Percentiles rank a stretch among this genome's conserved stretches.
These are phyloP conservation scores for Lycorma delicatula DNA, from an alignment of 1,140 invertebrate species.

Conservation along the genomic window DNA sequence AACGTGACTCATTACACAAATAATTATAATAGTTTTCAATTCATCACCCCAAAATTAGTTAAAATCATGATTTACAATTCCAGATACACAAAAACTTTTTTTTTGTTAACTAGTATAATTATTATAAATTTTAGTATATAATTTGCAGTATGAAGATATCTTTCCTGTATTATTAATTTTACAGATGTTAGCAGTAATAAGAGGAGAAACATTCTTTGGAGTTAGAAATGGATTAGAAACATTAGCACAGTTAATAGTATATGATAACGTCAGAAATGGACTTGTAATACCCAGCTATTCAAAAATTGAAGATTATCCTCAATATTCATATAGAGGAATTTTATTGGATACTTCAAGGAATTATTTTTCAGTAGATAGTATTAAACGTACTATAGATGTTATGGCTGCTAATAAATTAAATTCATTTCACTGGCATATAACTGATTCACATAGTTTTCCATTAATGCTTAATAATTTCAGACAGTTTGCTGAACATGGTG, in stretches of 20 bases:
- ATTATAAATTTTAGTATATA: too few relatives aligned
- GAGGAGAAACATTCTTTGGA: constrained; percentile 45
- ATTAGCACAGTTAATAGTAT: constrained; percentile 62
- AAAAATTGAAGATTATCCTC: constrained; percentile 55
- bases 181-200: background rate
- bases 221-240: constrained; percentile 70
- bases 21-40: too few relatives aligned
- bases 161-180: too few relatives aligned
- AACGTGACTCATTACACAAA: too few relatives aligned
- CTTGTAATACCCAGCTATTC: constrained; percentile 50
- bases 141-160: too few relatives aligned
- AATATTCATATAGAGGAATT: constrained; percentile 65
- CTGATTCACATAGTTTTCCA: constrained; percentile 78
- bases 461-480: constrained; percentile 59
- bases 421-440: constrained; percentile 85
- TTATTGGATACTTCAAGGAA: constrained; percentile 70
- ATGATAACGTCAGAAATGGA: constrained; percentile 51
- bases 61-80: too few relatives aligned
- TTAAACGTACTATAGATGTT: constrained; percentile 67
- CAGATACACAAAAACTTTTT: too few relatives aligned
- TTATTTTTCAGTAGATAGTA: constrained; percentile 53
- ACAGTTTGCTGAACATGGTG: constrained; percentile 57
- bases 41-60: too few relatives aligned
- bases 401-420: constrained; percentile 78
- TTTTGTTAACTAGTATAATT: too few relatives aligned